Conservation (phyloP, 2,888 invertebrate species). For the Hyles lineata region DNA sequence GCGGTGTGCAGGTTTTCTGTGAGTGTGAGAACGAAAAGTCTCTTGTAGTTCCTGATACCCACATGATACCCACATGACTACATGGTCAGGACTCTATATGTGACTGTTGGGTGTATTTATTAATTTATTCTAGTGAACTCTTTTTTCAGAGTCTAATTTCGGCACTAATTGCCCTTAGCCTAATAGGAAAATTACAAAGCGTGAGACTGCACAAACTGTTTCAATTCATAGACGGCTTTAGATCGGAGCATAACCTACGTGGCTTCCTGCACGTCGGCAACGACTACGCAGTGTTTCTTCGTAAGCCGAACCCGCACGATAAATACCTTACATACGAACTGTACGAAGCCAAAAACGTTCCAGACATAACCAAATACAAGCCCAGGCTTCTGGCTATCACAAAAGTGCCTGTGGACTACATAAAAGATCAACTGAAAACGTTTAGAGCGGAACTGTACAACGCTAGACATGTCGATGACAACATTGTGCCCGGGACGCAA, state of each 20-base stretch:
- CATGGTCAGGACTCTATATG: too few relatives aligned
- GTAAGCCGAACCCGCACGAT: conserved; percentile 65
- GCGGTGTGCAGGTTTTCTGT: too few relatives aligned
- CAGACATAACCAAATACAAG: conserved; percentile 52
- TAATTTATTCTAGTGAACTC: too few relatives aligned
- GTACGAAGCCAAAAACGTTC: conserved; percentile 67
- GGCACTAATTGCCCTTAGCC: not conserved
- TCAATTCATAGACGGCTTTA: conserved; percentile 69
- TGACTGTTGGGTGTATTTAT: too few relatives aligned
- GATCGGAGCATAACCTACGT: conserved; percentile 61
- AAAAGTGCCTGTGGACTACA: conserved; percentile 67
- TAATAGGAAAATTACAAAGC: conserved; percentile 34
- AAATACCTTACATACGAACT: conserved; percentile 68
- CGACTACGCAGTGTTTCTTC: conserved; percentile 69
- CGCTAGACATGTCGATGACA: conserved; percentile 64
- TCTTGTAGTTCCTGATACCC: too few relatives aligned
- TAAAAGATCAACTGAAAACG: conserved; percentile 65
- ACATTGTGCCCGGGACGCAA: conserved; percentile 68
- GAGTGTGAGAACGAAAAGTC: too few relatives aligned
- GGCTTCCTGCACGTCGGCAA: conserved; percentile 72
- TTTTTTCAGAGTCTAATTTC: conserved; percentile 16
- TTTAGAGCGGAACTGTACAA: conserved; percentile 64
- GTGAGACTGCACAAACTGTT: conserved; percentile 72
- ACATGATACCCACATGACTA: too few relatives aligned
- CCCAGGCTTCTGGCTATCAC: conserved; percentile 69